Conservation (phyloP, 2,113 vertebrate genomes). For the Python bivittatus region DNA sequence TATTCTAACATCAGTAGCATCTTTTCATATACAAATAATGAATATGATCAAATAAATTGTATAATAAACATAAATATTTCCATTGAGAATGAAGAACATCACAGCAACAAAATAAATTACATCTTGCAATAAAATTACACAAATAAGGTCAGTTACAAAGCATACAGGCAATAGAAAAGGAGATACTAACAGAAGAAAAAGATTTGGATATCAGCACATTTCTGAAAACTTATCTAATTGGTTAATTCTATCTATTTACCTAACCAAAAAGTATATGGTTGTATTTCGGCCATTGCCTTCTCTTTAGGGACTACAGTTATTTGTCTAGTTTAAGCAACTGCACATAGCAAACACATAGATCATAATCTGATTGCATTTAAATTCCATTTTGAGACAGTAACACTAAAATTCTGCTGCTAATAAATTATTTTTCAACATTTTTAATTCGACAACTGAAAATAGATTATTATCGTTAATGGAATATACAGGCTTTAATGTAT, state of each 20-base stretch:
- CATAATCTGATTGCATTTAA: background rate
- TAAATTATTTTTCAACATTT: background rate
- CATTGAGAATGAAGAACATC: slow-evolving; percentile 15
- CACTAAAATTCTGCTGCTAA: background rate
- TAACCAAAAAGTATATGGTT: background rate
- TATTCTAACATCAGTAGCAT: background rate
- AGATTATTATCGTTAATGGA: background rate
- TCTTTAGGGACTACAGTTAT: background rate
- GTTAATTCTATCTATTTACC: background rate
- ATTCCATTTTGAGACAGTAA: background rate
- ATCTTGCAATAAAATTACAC: slow-evolving; percentile 37
- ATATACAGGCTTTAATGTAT: background rate
- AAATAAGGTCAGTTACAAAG: slow-evolving; percentile 41
- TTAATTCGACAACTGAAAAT: background rate
- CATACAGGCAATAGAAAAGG: slow-evolving; percentile 53
- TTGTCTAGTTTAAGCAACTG: background rate
- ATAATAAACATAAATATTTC: background rate
- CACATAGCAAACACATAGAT: background rate
- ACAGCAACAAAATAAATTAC: slow-evolving; percentile 47
- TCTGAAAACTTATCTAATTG: background rate
- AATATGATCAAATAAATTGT: background rate
- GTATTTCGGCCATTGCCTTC: background rate
- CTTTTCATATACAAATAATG: background rate
- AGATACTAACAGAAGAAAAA: slow-evolving; percentile 57
- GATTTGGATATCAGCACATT: slow-evolving; percentile 12